Evolutionary conservation across 1,140 invertebrate species (phyloP).

Genomic region (Augochlora pura): DNA sequence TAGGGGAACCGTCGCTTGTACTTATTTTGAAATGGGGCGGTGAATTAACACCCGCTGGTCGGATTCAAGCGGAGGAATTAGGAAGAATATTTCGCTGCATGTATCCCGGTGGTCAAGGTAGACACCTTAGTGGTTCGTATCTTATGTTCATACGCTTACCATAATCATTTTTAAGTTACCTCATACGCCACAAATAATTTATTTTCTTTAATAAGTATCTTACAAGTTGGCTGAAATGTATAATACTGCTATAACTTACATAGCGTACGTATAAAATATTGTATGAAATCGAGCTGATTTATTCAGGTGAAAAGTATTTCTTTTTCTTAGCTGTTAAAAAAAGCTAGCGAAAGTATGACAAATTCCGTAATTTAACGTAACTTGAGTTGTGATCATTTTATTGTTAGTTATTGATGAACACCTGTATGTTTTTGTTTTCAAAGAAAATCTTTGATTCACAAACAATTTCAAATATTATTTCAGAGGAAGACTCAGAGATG

Average conservation of each 20-base stretch:
- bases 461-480: conserved; percentile 77
- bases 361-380: background rate
- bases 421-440: background rate
- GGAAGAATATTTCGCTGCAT: conserved; percentile 99
- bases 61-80: conserved; percentile 98
- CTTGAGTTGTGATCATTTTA: background rate
- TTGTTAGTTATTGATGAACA: background rate
- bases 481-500: conserved; percentile 81
- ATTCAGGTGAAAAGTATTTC: no score
- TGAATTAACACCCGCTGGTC: conserved; percentile 98
- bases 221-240: conserved; percentile 48
- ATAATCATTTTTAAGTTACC: conserved; percentile 66
- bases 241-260: conserved; percentile 21
- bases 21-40: conserved; percentile 99
- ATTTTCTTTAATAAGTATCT: conserved; percentile 45
- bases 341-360: background rate
- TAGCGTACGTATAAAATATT: conserved; percentile 14
- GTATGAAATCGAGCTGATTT: conserved; percentile 2
- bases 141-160: conserved; percentile 78
- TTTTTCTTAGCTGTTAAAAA: background rate
- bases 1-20: conserved; percentile 93
- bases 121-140: conserved; percentile 87
- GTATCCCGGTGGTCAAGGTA: conserved; percentile 95
- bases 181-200: conserved; percentile 28
- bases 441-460: conserved; percentile 48